Base-by-base conservation (phyloP, 2,113 vertebrate genomes). In the Empidonax alnorum region DNA sequence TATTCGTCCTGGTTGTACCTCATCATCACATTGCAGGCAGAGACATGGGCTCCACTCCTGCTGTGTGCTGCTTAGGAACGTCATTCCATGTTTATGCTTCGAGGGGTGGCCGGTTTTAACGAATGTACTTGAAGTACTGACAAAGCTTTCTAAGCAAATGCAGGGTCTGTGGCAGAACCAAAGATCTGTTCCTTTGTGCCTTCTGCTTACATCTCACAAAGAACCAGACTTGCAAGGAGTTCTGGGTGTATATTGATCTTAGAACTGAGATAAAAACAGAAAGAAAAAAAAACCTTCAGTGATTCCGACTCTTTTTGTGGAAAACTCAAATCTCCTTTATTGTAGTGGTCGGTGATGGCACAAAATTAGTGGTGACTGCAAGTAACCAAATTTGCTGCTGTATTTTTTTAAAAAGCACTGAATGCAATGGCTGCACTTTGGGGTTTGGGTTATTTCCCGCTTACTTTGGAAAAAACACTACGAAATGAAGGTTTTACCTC, bases 1-100 rank as follows among this genome's bases (percentile, higher is more conserved):
- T 11, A 3, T 49, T 84, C 4, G 10, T 63, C 16, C 41, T 14
- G 20, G 7, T 66, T 16, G 3, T 14, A 49, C 17, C 71, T 93
- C 41, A 44, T 67, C 33, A 17, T 41, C 14, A 21, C 4, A 3
- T 3, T 56, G 53, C 23, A 79, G 74, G 71, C 44, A 49, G 22
- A 21, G 47, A 24, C 0, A 2, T 21, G 56, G 53, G 47, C 44
- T 76, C n/a, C 4, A 0, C 46, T 69, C 28, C 84, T 66, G 55
- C 39, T 25, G 20, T 3, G 20, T 30, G 47, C 47, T 23, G 24
- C 3, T 2, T 12, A 9, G 47, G 35, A 42, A 27, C 0, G 3
- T 33, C 65, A 18, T n/a, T 62, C 76, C 46, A n/a, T 0, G 0
- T 17, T 63, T 58, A 11, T 1, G 0, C 47, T 42, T 35, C 27